phyloP scores from a whole-genome alignment of 2,113 vertebrate genomes.

The Syngnathus scovelli region DNA sequence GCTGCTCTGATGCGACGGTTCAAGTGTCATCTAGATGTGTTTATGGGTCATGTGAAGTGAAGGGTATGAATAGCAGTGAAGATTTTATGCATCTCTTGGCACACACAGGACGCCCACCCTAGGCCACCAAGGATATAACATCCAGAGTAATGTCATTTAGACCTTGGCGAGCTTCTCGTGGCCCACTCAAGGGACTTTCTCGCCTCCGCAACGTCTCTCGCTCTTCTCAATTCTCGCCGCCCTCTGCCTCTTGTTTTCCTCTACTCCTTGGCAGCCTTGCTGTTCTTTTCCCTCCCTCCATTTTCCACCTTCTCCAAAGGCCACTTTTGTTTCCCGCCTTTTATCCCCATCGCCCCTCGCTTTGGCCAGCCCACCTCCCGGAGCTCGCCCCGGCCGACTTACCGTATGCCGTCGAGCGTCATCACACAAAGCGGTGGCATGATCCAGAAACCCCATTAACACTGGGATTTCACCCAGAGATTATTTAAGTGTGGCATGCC shows the following conservation, averaged over 20 bases:
- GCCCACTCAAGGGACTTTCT: constrained; percentile 61
- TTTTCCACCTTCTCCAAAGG: constrained; percentile 14
- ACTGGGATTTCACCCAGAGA: constrained; percentile 68
- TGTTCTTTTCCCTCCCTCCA: constrained; percentile 34
- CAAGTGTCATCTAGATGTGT: constrained; percentile 62
- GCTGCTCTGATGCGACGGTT: constrained; percentile 76
- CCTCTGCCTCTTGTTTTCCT: constrained; percentile 38
- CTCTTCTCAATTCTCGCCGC: constrained; percentile 38
- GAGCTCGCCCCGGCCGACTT: constrained; percentile 45
- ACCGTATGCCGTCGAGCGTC: constrained; percentile 36
- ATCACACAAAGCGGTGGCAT: constrained; percentile 49
- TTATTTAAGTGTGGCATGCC: constrained; percentile 71
- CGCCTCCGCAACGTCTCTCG: constrained; percentile 45
- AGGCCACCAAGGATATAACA: constrained; percentile 66
- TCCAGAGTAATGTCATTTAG: constrained; percentile 73
- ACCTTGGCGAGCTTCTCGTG: constrained; percentile 65
- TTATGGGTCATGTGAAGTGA: constrained; percentile 55
- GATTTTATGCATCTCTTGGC: constrained; percentile 65
- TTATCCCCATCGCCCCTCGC: constrained; percentile 29
- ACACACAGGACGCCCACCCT: constrained; percentile 56
- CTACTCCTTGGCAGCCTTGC: constrained; percentile 33
- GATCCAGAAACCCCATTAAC: constrained; percentile 69
- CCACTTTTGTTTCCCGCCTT: constrained; percentile 19
- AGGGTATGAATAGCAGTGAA: constrained; percentile 62
- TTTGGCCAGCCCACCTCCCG: constrained; percentile 42